phyloP scores from a whole-genome alignment of 2,797 vertebrate genomes.

The Cuniculus paca region DNA sequence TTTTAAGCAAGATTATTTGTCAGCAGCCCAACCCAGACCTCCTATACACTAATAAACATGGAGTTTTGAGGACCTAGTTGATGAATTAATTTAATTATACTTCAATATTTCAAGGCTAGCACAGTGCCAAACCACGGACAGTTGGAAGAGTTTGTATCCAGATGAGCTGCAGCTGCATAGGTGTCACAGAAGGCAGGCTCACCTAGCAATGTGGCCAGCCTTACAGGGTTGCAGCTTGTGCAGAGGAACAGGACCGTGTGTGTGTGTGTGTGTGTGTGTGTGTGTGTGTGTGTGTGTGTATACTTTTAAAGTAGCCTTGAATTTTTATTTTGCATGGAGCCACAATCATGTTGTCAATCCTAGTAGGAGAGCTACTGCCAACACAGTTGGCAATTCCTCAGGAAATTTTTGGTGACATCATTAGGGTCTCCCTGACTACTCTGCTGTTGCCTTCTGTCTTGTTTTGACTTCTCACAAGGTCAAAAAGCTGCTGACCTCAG shows the following conservation, averaged over 20 bases:
- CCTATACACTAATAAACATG: neutral
- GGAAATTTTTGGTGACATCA: neutral
- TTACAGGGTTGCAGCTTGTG: neutral
- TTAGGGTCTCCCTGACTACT: neutral
- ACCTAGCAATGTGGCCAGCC: no score
- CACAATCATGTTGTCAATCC: neutral
- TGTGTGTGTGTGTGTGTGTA: neutral
- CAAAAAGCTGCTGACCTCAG: neutral
- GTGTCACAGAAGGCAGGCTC: neutral
- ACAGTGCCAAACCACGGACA: neutral
- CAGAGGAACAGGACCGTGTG: neutral
- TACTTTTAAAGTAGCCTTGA: neutral
- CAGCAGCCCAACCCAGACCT: neutral
- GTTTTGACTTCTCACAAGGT: slow-evolving; percentile 53
- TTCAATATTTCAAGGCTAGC: neutral
- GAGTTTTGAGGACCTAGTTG: neutral
- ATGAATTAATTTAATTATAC: slow-evolving; percentile 23
- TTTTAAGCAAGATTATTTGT: neutral
- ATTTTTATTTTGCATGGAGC: neutral
- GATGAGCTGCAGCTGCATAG: neutral
- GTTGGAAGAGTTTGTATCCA: neutral
- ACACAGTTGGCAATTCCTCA: neutral
- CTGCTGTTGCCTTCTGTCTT: neutral
- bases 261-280: neutral
- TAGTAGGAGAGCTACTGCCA: neutral